Base-by-base conservation (phyloP, 53 echinoderm and acorn worm genomes). In the Holothuria scabra region DNA sequence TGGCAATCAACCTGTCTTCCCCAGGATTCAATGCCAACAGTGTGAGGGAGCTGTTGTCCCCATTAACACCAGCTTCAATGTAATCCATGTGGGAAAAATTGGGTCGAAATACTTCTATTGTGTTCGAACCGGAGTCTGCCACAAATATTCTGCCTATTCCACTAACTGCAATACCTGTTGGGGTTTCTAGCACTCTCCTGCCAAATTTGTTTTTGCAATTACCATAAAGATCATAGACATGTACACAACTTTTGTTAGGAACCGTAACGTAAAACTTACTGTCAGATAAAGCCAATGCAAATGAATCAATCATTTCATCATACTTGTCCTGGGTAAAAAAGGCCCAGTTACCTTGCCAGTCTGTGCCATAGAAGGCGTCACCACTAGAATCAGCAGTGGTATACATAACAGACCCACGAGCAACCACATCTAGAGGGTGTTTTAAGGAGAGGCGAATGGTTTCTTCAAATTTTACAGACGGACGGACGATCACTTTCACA, bases 81-180 rank as follows among this genome's bases (percentile, higher is more conserved):
- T 11, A 19, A 46, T n/a, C 32, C 7, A 21, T 20, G 48, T 44
- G 74, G 46, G 74, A 48, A 22, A 21, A 74, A 22, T 41, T 74
- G 12, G 44, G 20, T 20, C 46, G 16, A 25, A 74, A 74, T 46
- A 44, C 46, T 6, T 74, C 46, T 2, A 74, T 46, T 11, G 74
- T 41, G 46, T 44, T 74, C 8, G 74, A 11, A 20, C 8, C 19
- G 22, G 32, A 44, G 20, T 74, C 74, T 41, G 74, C 74, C 2
- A 74, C 74, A 35, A 46, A 74, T 21, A 74, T 74, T 11, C 13
- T 46, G 46, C 74, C 74, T 46, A n/a, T n/a, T n/a, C n/a, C n/a
- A n/a, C n/a, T n/a, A n/a, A n/a, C n/a, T n/a, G n/a, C n/a, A n/a
- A n/a, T n/a, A 8, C 74, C 74, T 19, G 74, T 44, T 46, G 74